These are phyloP conservation scores for Elysia crispata DNA, from an alignment of 2,888 invertebrate genomes.

Conservation along the genomic window DNA sequence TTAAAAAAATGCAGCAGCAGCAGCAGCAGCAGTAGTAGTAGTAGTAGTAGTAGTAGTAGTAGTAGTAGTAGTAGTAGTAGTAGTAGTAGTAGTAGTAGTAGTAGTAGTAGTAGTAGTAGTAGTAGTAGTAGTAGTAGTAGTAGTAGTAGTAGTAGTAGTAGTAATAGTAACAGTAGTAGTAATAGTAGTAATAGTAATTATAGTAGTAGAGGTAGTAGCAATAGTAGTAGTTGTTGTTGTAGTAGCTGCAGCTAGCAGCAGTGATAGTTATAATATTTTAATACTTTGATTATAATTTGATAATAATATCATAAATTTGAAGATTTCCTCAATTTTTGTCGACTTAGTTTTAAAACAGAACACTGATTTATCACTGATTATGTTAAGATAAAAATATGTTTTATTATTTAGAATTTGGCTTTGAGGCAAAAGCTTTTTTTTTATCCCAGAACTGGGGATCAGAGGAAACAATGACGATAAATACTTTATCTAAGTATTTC, in stretches of 20 bases:
- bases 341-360: no score
- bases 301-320: no score
- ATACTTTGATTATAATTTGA: no score
- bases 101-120: background rate
- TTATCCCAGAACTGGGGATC: no score
- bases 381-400: no score
- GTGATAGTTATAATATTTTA: no score
- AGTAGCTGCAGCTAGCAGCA: constrained; percentile 4
- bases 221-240: constrained; percentile 15
- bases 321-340: no score
- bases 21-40: constrained; percentile 10
- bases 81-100: constrained; percentile 19
- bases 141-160: constrained; percentile 19
- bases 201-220: constrained; percentile 2
- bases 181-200: constrained; percentile 3
- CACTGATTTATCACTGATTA: no score
- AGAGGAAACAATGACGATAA: no score
- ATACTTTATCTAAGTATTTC: no score
- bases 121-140: constrained; percentile 30
- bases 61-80: constrained; percentile 2
- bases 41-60: constrained; percentile 14
- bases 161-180: background rate
- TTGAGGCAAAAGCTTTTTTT: no score
- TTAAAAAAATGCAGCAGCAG: background rate
- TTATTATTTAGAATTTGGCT: no score